Evolutionary conservation across 1,140 invertebrate species (phyloP).

Genomic region (Drosophila sp.): DNA sequence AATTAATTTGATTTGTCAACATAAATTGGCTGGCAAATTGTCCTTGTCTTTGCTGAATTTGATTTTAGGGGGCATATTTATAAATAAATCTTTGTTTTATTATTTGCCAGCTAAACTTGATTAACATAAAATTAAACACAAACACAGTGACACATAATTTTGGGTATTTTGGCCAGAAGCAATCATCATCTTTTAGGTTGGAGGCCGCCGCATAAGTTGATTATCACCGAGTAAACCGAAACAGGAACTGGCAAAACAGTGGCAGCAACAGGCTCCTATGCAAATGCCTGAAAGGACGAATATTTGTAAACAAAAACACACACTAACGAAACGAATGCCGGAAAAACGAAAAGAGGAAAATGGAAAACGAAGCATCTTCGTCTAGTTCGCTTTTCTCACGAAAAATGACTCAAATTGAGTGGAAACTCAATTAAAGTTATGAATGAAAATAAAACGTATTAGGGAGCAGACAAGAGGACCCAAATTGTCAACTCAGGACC

Average conservation of each 20-base stretch:
- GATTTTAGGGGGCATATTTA: constrained; percentile 3
- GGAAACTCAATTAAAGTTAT: constrained; percentile 12
- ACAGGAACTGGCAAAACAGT: not conserved
- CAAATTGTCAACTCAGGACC: not conserved
- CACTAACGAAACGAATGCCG: not conserved
- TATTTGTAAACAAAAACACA: constrained; percentile 11
- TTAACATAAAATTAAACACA: constrained; percentile 36
- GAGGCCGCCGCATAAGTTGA: constrained; percentile 2
- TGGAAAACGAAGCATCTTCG: constrained; percentile 1
- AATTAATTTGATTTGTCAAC: constrained; percentile 50
- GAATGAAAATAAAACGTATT: constrained; percentile 2
- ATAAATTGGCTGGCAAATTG: constrained; percentile 45
- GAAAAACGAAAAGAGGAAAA: not conserved
- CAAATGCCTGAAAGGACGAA: constrained; percentile 5
- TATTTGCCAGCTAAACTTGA: constrained; percentile 29
- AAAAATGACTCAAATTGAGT: constrained; percentile 8
- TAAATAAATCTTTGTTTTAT: constrained; percentile 46
- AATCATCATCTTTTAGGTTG: constrained; percentile 5
- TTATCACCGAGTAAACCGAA: constrained; percentile 5
- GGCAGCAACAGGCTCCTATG: constrained; percentile 10
- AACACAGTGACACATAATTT: not conserved
- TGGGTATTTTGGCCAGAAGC: constrained; percentile 34
- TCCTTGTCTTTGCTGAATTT: constrained; percentile 24
- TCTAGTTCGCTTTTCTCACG: not conserved
- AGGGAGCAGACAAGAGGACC: not conserved